Percentiles rank a stretch among this genome's conserved stretches.
These are phyloP conservation scores for Colletes latitarsis DNA, from an alignment of 1,140 invertebrate genomes.

Conservation along the genomic window DNA sequence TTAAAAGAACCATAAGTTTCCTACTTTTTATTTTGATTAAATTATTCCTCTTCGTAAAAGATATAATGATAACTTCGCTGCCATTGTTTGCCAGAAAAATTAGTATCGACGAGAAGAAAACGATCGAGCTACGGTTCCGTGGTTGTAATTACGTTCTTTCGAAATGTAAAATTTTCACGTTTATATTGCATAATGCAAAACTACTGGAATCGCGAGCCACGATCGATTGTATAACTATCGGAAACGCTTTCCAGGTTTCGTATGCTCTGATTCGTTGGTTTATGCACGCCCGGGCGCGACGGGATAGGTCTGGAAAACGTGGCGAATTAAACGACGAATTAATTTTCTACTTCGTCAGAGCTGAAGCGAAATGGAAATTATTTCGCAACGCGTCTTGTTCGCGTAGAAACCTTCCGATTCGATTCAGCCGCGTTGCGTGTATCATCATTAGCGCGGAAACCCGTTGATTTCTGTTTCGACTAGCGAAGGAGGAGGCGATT, in stretches of 20 bases:
- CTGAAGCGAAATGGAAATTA: slow-evolving; percentile 14
- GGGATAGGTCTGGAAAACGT: slow-evolving; percentile 7
- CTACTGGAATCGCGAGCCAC: background rate
- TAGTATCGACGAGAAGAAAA: too few relatives aligned
- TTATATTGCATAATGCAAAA: slow-evolving; percentile 14
- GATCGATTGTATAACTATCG: slow-evolving; percentile 32
- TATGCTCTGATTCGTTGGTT: slow-evolving; percentile 26
- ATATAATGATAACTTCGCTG: too few relatives aligned
- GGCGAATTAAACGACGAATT: slow-evolving; percentile 5
- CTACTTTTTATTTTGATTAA: too few relatives aligned
- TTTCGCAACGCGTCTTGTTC: slow-evolving; percentile 5
- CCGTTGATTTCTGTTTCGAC: background rate
- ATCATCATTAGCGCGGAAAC: background rate
- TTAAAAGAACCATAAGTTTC: too few relatives aligned
- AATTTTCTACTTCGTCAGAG: slow-evolving; percentile 29
- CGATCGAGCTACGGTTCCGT: too few relatives aligned
- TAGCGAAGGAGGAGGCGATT: background rate
- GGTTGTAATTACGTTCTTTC: background rate
- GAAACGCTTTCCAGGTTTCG: slow-evolving; percentile 42
- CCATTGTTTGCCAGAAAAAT: too few relatives aligned
- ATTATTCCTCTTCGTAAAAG: too few relatives aligned
- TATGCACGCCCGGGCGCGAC: background rate
- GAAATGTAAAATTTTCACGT: background rate
- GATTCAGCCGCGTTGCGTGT: background rate
- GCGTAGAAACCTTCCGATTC: background rate